Conservation (phyloP, 2,888 invertebrate genomes). For the Drosophila neonasuta region DNA sequence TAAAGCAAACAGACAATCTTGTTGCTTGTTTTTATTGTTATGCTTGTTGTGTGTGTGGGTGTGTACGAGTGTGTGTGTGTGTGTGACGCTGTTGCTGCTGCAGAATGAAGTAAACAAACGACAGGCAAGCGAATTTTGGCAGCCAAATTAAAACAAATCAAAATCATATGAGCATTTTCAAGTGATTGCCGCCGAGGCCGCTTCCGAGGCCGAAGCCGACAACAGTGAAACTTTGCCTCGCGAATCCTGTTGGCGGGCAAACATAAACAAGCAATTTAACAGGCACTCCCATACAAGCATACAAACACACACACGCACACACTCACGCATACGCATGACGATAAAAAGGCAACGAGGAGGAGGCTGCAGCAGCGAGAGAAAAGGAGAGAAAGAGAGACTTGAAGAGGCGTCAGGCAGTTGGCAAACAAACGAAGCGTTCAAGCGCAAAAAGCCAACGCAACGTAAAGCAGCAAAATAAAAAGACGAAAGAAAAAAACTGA, state of each 20-base stretch:
- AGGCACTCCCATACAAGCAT: slow-evolving; percentile 39
- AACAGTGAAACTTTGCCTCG: slow-evolving; percentile 37
- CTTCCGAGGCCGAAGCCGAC: slow-evolving; percentile 5
- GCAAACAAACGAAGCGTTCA: slow-evolving; percentile 78
- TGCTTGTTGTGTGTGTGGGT: background rate
- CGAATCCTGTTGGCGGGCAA: slow-evolving; percentile 53
- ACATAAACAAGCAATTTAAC: slow-evolving; percentile 75
- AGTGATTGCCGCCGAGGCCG: slow-evolving; percentile 56
- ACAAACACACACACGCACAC: background rate
- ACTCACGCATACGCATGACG: slow-evolving; percentile 3
- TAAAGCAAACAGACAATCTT: slow-evolving; percentile 33
- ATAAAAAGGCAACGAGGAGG: slow-evolving; percentile 24
- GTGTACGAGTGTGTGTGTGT: background rate
- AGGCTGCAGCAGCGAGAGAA: slow-evolving; percentile 6
- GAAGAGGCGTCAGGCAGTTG: slow-evolving; percentile 64
- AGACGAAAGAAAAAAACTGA: slow-evolving; percentile 16
- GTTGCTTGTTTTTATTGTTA: slow-evolving; percentile 10
- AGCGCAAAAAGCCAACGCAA: slow-evolving; percentile 67
- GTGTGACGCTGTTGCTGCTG: slow-evolving; percentile 14
- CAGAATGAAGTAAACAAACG: slow-evolving; percentile 40
- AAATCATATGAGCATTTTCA: slow-evolving; percentile 73
- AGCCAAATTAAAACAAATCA: slow-evolving; percentile 73
- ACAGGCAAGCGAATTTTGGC: slow-evolving; percentile 35
- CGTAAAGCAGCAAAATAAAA: slow-evolving; percentile 1
- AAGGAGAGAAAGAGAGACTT: slow-evolving; percentile 42